Evolutionary conservation across 2,888 invertebrate species (phyloP), one percentile per base, ranked within the genome.

Genomic region (Drosophila percnosoma): DNA sequence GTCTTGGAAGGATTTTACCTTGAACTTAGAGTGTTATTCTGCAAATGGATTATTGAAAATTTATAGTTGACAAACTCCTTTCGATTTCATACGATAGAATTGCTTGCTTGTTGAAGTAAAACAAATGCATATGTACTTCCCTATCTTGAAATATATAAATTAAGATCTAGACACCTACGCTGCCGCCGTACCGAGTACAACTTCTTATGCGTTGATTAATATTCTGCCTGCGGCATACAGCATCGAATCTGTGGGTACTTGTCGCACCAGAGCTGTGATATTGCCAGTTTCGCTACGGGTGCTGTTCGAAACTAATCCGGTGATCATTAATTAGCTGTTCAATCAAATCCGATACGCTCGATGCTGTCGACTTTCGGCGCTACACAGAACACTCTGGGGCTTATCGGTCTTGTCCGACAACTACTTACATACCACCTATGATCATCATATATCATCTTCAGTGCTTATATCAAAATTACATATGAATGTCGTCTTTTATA

Each of bases 291-390:
- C 13, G 38, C 55, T 51, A 33, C 29, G 31, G 69, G 68, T 75
- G 82, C 79, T 75, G 79, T 61, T 70, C 13, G 62, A 79, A 64
- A 66, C 61, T 74, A 83, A 89, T 84, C 87, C 87, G 69, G 51
- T 59, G 58, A 73, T 76, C 85, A 85, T 85, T 89, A 89, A 89
- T 85, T 87, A 87, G 75, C 73, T 69, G 79, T 84, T 87, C 87
- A 89, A 85, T 89, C 84, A 85, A 79, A 89, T 87, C 68, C 68
- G 87, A 84, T 83, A 83, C 73, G 66, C 72, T 80, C 73, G 40
- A 62, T 42, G 61, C 66, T 63, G 73, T 62, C 38, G 61, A 48
- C 61, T 59, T 67, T 76, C 58, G 68, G 59, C 55, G 74, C 79
- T 78, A 62, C 61, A 68, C 40, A 78, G 61, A 64, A 78, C 38